These are phyloP conservation scores for Thalpophila matura DNA, from an alignment of 2,888 invertebrate species.

Conservation along the genomic window DNA sequence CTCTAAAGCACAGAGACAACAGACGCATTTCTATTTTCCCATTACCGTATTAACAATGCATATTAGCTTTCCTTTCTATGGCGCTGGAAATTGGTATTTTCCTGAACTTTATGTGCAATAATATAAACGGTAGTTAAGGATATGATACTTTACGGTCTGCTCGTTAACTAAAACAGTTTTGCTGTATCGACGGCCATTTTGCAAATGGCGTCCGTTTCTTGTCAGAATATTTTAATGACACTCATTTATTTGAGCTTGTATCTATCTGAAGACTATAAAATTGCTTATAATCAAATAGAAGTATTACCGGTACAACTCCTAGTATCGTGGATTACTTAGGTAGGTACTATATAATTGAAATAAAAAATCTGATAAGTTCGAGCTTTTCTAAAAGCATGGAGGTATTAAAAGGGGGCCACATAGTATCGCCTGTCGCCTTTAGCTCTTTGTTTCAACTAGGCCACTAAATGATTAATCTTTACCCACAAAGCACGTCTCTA, in stretches of 20 bases:
- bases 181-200: conserved; percentile 20
- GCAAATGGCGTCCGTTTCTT: conserved; percentile 46
- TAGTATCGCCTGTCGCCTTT: conserved; percentile 23
- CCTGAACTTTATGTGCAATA: conserved; percentile 10
- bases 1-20: not conserved
- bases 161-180: conserved; percentile 43
- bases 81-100: conserved; percentile 10
- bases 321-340: conserved; percentile 19
- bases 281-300: conserved; percentile 22
- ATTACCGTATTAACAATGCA: conserved; percentile 1
- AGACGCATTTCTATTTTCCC: not conserved
- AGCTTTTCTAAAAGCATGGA: conserved; percentile 28
- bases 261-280: conserved; percentile 32
- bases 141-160: conserved; percentile 15
- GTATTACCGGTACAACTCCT: conserved; percentile 29
- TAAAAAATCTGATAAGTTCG: conserved; percentile 16
- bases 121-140: conserved; percentile 21
- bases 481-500: conserved; percentile 51
- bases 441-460: conserved; percentile 51
- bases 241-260: conserved; percentile 40
- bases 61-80: conserved; percentile 4
- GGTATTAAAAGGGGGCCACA: conserved; percentile 26
- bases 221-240: conserved; percentile 43
- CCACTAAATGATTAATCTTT: conserved; percentile 49
- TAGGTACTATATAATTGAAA: too few species aligned